Evolutionary conservation across 2,888 invertebrate genomes (phyloP), one percentile per base, ranked within the genome.

Genomic region (Gastracanthus pulcherrimus): DNA sequence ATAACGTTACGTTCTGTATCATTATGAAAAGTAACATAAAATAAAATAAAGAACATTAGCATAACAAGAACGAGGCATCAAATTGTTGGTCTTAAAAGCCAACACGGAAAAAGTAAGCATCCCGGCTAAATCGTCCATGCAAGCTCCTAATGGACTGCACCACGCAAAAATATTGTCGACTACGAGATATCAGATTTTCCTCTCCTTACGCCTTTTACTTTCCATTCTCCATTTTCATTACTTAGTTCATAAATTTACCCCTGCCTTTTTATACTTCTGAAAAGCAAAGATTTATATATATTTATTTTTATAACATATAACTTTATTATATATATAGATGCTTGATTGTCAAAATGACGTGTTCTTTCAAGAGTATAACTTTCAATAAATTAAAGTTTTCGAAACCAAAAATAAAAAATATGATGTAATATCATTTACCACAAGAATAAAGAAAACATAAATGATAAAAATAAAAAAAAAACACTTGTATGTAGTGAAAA

Each of bases 21-120:
- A 34, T 36, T 60, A 60, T 23, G 3, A 60, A 31, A 69, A 66
- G 45, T 48, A 45, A 67, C 45, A 51, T 38, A 58, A 75, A 66
- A 64, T 85, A 88, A 87, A 88, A 86, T 86, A 84, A 85, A 84
- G 87, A 87, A 88, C 89, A 91, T 91, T 91, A 90, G 88, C 89
- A 91, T 90, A 89, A 90, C 89, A 89, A 91, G 88, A 87, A 86
- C 85, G 86, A 84, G 87, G 87, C 90, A 89, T 89, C 88, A 90
- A 90, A 90, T 89, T 89, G 89, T 88, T 85, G 88, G 87, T 87
- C 88, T 88, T 90, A 89, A 91, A 90, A 91, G 90, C 88, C 84
- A 82, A 80, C 76, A 74, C 72, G 82, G 81, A 84, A 80, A 83
- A 83, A 85, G 84, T 81, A 76, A 81, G 83, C 84, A 82, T 84